These are phyloP conservation scores for Rattus rattus DNA, from an alignment of 2,113 vertebrate species.

Conservation along the genomic window DNA sequence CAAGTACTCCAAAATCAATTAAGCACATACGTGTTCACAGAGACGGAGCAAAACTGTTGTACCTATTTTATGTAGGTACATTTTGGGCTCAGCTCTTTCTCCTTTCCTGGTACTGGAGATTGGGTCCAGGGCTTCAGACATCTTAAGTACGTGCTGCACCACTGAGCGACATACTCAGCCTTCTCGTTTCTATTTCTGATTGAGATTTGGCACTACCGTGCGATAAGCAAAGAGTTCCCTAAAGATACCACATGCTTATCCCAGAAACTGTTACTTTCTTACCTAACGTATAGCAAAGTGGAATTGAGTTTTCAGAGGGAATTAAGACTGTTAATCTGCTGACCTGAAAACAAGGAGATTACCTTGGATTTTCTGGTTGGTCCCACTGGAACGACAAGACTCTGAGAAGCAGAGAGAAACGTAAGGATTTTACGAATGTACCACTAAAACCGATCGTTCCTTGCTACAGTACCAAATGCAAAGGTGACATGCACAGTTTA, in stretches of 20 bases:
- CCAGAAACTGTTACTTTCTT: not conserved
- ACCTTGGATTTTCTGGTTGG: not conserved
- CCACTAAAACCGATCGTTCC: not conserved
- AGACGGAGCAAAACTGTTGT: not conserved
- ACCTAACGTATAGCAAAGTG: not conserved
- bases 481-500: not conserved
- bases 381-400: not conserved
- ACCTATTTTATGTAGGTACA: not conserved
- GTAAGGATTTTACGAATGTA: not conserved
- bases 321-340: not conserved
- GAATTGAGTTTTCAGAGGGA: not conserved
- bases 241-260: not conserved
- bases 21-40: not conserved
- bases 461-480: not conserved
- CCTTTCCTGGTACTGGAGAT: not conserved
- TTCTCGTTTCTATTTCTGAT: constrained; percentile 10
- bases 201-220: not conserved
- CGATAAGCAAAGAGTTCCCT: not conserved
- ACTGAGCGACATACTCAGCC: not conserved
- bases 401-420: not conserved
- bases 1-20: not conserved
- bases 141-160: not conserved
- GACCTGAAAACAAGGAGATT: constrained; percentile 5
- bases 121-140: not conserved
- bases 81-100: constrained; percentile 16